Evolutionary conservation across 1,140 invertebrate species (phyloP), one percentile per base, ranked within the genome.

Genomic region (Drosophila sucinea): DNA sequence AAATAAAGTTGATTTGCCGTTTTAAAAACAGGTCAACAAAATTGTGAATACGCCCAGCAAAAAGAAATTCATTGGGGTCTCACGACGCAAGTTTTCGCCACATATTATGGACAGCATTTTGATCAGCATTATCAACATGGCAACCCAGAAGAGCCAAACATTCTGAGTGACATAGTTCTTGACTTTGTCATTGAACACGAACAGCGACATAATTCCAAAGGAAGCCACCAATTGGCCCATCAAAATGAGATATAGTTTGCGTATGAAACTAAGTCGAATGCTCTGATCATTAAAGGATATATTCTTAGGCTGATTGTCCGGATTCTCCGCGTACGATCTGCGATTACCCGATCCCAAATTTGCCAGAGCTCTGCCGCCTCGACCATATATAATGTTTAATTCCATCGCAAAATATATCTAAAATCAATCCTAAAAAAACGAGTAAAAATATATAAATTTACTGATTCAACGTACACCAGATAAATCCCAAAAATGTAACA

Each of bases 11-110:
- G 17, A 17, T 17, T 17, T 17, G 17, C 17, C 17, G 17, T 17
- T 17, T 17, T 17, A 17, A 17, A 17, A 17, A 17, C 17, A 17
- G 17, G 17, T 17, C 17, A 17, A 17, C 17, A 17, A 17, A 17
- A 95, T 1, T 0, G 97, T 98, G 86, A 99, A 99, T 0, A 98
- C 76, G 3, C 93, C 94, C 2, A 99, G 93, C 80, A 98, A 96
- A 41, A 99, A 95, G 84, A 96, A 96, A 91, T 99, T 99, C 90
- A 94, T 95, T 0, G 98, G 98, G 47, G 96, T 94, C 86, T 95
- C 95, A 32, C 98, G 94, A 38, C 98, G 94, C 0, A 98, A 95
- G 80, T 93, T 94, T 32, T 94, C 94, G 92, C 97, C 98, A 89
- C 98, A 99, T 1, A 96, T 94, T 94, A 99, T 94, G 4, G 94